Evolutionary conservation across 2,113 vertebrate genomes (phyloP), one percentile per base, ranked within the genome.

Genomic region (Diglossa brunneiventris): DNA sequence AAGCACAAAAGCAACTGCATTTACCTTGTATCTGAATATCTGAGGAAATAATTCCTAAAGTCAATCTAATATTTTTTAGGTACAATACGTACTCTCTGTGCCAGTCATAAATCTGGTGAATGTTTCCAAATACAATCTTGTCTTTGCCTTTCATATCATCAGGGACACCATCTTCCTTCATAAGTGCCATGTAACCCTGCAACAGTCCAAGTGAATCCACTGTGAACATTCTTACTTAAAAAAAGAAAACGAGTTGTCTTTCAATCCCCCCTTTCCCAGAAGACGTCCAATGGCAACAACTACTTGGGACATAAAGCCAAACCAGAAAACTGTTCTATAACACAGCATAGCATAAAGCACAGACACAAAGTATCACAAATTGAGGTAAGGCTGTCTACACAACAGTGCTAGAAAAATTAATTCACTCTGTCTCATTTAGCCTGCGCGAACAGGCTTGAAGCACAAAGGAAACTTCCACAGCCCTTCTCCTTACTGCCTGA

Each of bases 81-180:
- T 85, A 86, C 55, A 90, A 77, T 93, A 98, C 99, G 0, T 98
- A 99, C 99, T 99, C 99, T 98, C 98, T 98, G 98, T 99, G 99
- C 99, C 99, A 99, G 97, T 99, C 99, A 28, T 99, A 99, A 94
- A 99, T 99, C 96, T 99, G 99, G 94, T 99, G 99, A 95, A 99
- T 99, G 97, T 99, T 99, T 95, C 99, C 99, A 94, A 99, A 99
- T 50, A 99, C 99, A 44, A 99, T 99, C 97, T 99, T 99, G 97
- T 99, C 99, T 96, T 99, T 99, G 77, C 99, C 99, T 96, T 99
- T 99, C 99, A 99, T 99, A 88, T 99, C 99, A 63, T 99, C 99
- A 2, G 99, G 99, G 82, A 99, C 98, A 0, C 99, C 99, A 53
- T 99, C 99, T 96, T 99, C 99, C 89, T 98, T 99, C 99, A 99